Base-by-base conservation (phyloP, 2,797 vertebrate species). In the Chromobotia macracanthus region DNA sequence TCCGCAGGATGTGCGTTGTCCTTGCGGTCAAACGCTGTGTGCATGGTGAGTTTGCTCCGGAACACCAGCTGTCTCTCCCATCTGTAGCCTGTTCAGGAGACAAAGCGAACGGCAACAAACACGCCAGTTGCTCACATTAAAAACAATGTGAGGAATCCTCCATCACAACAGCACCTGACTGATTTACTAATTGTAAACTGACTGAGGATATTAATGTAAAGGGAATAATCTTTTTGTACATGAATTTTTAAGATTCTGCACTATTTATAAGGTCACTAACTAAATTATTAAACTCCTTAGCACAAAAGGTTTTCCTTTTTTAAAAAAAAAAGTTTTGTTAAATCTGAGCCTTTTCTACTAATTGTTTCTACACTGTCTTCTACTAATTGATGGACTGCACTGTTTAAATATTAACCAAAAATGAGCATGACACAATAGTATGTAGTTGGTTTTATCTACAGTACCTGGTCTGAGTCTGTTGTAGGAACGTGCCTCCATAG, bases 21-120 rank as follows among this genome's bases (percentile, higher is more conserved):
- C 87, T 97, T 99, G 84, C 98, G 96, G 82, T 99, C 96, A 3
- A 99, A 99, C 0, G 98, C 96, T 0, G 97, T 99, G 91, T 99
- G 98, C 98, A 99, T 99, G 86, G 98, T 99, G 83, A 99, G 94
- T 86, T 99, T 99, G 87, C 97, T 98, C 84, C 98, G 90, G 84
- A 99, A 99, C 71, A 99, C 98, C 89, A 99, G 91, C 93, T 99
- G 98, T 65, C 97, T 95, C 84, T 99, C 98, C 98, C 98, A 99
- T 85, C 96, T 92, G 93, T 99, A 95, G 66, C 97, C 98, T 99
- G 88, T 28, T 81, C 80, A 5, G 19, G 3, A 53, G n/a, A 77
- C 72, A 81, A 63, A 68, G 46, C 31, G 46, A 60, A 67, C 44
- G 53, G 50, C 13, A 77, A 56, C 41, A 48, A 67, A 79, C 31